Evolutionary conservation across 2,113 vertebrate species (phyloP).

Genomic region (Alosa alosa): DNA sequence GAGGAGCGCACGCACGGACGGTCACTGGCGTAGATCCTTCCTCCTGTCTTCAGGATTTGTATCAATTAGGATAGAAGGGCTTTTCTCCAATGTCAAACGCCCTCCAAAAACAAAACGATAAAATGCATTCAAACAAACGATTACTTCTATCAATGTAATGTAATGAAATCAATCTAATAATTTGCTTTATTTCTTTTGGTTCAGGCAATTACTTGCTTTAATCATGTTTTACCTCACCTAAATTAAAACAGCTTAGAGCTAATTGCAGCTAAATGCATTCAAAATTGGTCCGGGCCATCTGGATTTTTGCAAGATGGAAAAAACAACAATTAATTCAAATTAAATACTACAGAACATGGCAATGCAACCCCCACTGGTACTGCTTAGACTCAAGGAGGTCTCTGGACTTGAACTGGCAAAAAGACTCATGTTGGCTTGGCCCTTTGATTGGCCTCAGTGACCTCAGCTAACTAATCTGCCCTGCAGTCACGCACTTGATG

Average conservation of each 20-base stretch:
- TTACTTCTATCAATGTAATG: not conserved
- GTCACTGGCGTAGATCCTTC: not conserved
- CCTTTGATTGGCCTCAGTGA: not conserved
- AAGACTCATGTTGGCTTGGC: not conserved
- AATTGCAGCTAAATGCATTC: not conserved
- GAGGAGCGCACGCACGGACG: slow-evolving; percentile 31
- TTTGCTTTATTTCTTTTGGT: not conserved
- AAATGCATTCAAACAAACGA: not conserved
- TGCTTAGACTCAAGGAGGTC: not conserved
- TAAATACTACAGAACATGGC: not conserved
- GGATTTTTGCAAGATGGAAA: not conserved
- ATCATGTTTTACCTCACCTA: slow-evolving; percentile 10
- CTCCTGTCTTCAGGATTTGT: slow-evolving; percentile 23
- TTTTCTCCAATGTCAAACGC: not conserved
- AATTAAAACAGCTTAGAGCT: slow-evolving; percentile 6
- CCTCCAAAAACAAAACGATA: not conserved
- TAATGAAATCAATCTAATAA: slow-evolving; percentile 5
- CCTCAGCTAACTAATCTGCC: slow-evolving; percentile 9
- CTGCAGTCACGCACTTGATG: slow-evolving; percentile 73
- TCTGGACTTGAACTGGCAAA: not conserved
- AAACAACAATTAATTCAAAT: not conserved
- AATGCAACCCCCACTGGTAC: not conserved
- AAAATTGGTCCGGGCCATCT: slow-evolving; percentile 8
- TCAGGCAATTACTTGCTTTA: slow-evolving; percentile 18
- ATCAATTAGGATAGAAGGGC: slow-evolving; percentile 37